phyloP scores from a whole-genome alignment of 1,140 invertebrate genomes.

The Bombus affinis region DNA sequence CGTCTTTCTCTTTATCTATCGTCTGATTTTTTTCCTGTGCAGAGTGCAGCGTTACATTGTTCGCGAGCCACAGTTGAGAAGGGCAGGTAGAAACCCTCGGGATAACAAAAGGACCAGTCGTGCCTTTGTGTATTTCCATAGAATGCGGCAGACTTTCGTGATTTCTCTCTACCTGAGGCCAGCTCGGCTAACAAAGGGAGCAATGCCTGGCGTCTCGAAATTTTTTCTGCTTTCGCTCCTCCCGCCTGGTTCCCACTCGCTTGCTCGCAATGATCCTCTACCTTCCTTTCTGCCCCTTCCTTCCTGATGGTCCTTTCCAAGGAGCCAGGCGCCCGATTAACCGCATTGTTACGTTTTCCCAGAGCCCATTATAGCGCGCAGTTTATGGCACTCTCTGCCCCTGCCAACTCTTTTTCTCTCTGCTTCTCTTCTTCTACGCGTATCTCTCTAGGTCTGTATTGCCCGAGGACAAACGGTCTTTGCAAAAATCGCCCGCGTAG shows the following conservation, averaged over 20 bases:
- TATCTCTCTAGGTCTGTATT: not conserved
- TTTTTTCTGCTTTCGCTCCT: conserved; percentile 12
- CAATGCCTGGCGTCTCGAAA: conserved; percentile 53
- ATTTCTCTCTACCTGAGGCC: conserved; percentile 57
- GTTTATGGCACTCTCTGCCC: conserved; percentile 8
- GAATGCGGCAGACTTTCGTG: conserved; percentile 61
- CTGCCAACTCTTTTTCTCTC: no score
- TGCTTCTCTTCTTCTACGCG: not conserved
- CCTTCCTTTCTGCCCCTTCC: not conserved
- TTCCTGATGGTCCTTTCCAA: not conserved
- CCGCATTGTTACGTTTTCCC: conserved; percentile 66
- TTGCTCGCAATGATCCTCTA: not conserved
- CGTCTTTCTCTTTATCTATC: not conserved
- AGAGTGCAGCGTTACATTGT: conserved; percentile 51
- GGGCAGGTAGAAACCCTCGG: conserved; percentile 58
- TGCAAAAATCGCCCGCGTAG: conserved; percentile 5
- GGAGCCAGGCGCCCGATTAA: conserved; percentile 62
- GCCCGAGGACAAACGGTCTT: conserved; percentile 1
- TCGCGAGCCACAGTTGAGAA: conserved; percentile 44
- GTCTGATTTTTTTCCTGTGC: not conserved
- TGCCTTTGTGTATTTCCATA: conserved; percentile 64
- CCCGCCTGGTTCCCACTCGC: not conserved
- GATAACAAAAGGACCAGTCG: conserved; percentile 57
- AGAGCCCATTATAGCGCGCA: conserved; percentile 48
- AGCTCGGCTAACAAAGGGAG: conserved; percentile 44